Percentiles rank a stretch among this genome's conserved stretches.
These are phyloP conservation scores for Hedya salicella DNA, from an alignment of 2,888 invertebrate genomes.

Conservation along the genomic window DNA sequence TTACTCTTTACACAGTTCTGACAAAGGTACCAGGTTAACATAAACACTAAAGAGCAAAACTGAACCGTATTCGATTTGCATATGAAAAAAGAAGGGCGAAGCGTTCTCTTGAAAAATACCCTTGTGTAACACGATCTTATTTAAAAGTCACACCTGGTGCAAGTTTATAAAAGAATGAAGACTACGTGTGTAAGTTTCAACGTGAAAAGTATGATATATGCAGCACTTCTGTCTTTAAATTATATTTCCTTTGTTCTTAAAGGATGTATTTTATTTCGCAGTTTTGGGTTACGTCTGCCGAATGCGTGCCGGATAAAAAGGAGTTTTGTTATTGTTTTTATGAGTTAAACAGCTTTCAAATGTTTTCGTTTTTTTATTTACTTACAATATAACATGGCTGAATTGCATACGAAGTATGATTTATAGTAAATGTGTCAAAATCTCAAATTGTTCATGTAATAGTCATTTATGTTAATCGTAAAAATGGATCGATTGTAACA, in stretches of 20 bases:
- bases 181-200: conserved; percentile 55
- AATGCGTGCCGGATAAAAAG: neutral
- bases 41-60: conserved; percentile 47
- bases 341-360: neutral
- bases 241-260: conserved; percentile 48
- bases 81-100: conserved; percentile 66
- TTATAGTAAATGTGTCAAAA: too few relatives aligned
- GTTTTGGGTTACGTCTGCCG: conserved; percentile 28
- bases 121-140: conserved; percentile 66
- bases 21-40: conserved; percentile 39
- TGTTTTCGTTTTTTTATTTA: too few relatives aligned
- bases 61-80: conserved; percentile 65
- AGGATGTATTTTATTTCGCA: conserved; percentile 36
- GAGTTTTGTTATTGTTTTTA: neutral
- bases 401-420: too few relatives aligned
- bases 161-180: conserved; percentile 61
- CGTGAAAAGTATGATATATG: conserved; percentile 54
- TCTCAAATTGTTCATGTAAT: too few relatives aligned
- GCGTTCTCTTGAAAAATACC: conserved; percentile 59
- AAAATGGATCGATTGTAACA: too few relatives aligned
- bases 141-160: conserved; percentile 71
- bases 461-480: too few relatives aligned
- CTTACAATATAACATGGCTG: too few relatives aligned
- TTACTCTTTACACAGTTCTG: conserved; percentile 33
- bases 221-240: conserved; percentile 55